Evolutionary conservation across 2,113 vertebrate species (phyloP).

Genomic region (Mirounga angustirostris): DNA sequence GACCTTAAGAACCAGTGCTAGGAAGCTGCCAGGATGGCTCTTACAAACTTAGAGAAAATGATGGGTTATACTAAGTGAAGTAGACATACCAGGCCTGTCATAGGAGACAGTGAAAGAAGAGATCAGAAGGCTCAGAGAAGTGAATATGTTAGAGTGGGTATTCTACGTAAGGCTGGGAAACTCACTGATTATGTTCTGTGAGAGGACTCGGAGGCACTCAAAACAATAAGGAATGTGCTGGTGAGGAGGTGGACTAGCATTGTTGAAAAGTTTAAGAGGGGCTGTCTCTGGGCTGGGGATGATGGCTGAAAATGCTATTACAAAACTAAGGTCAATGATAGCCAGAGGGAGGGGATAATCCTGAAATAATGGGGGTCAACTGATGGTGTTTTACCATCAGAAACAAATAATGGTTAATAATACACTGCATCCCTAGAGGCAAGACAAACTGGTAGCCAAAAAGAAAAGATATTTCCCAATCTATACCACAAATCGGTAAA

Average conservation of each 20-base stretch:
- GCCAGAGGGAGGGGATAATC: neutral
- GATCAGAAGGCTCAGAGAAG: neutral
- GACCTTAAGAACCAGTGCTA: neutral
- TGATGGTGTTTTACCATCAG: neutral
- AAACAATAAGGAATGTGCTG: neutral
- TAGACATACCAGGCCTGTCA: neutral
- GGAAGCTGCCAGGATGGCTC: neutral
- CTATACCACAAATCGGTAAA: neutral
- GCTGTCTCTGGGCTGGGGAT: neutral
- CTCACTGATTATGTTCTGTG: neutral
- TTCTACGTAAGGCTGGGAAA: neutral
- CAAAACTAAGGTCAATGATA: neutral
- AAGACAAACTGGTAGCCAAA: neutral
- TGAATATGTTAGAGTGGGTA: neutral
- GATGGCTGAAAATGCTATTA: neutral
- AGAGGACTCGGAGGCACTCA: neutral
- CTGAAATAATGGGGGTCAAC: neutral
- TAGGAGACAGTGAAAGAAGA: neutral
- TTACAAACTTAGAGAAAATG: neutral
- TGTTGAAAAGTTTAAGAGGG: neutral
- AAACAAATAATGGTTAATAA: neutral
- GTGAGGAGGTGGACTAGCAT: neutral
- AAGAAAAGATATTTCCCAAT: neutral
- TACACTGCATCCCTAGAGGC: neutral
- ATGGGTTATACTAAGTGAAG: neutral